phyloP scores from a whole-genome alignment of 2,797 vertebrate species.

The Cyclura pinguis region DNA sequence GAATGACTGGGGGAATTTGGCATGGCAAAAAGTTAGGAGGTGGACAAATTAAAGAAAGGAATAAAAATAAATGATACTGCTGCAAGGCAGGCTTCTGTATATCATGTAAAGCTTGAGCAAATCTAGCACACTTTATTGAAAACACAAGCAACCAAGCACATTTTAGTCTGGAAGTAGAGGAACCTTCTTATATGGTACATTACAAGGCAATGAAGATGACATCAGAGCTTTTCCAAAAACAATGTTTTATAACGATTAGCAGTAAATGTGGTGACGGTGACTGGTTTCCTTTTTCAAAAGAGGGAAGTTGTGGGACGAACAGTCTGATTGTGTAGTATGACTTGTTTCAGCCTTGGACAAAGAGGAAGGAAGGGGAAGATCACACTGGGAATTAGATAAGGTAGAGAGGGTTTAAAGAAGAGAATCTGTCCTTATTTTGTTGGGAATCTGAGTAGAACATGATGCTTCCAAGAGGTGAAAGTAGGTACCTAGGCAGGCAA shows the following conservation, averaged over 20 bases:
- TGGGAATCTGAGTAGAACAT: neutral
- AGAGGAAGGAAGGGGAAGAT: neutral
- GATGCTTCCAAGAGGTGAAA: neutral
- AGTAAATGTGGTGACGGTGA: neutral
- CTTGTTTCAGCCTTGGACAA: neutral
- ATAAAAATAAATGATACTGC: neutral
- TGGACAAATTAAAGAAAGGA: neutral
- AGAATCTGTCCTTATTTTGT: neutral
- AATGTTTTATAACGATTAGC: neutral
- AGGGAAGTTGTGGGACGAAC: neutral
- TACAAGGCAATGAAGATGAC: neutral
- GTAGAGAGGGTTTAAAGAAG: neutral
- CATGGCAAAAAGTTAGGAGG: neutral
- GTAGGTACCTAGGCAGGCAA: neutral
- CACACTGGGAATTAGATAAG: neutral
- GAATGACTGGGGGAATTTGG: too few species aligned
- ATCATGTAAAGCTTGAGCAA: neutral
- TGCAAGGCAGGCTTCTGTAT: neutral
- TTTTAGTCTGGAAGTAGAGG: neutral
- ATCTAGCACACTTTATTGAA: neutral
- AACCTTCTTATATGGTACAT: neutral
- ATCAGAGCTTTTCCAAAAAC: neutral
- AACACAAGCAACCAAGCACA: neutral
- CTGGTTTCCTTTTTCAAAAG: neutral
- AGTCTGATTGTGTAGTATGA: neutral